These are phyloP conservation scores for Tubulanus polymorphus DNA, from an alignment of 2,888 invertebrate species.

Conservation along the genomic window DNA sequence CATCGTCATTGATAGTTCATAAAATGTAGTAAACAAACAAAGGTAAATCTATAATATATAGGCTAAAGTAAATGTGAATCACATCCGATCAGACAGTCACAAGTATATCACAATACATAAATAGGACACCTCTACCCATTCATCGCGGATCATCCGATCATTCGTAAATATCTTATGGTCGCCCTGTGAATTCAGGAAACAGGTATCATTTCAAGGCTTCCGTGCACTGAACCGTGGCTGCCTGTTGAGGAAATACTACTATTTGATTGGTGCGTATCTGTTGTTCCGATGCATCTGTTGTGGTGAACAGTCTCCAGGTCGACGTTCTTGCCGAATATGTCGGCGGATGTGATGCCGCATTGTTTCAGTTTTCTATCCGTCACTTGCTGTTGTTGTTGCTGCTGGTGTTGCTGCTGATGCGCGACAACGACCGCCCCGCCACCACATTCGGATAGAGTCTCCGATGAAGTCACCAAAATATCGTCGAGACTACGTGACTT, in stretches of 20 bases:
- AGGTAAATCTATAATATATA: no score
- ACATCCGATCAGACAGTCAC: no score
- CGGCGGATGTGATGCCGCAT: slow-evolving; percentile 28
- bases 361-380: slow-evolving; percentile 5
- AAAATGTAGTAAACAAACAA: no score
- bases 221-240: slow-evolving; percentile 47
- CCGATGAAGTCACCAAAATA: slow-evolving; percentile 38
- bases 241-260: slow-evolving; percentile 50
- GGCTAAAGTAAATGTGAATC: no score
- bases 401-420: neutral
- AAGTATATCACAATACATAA: no score
- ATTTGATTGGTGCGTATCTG: slow-evolving; percentile 39
- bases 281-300: slow-evolving; percentile 32
- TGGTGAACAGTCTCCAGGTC: slow-evolving; percentile 26
- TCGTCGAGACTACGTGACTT: slow-evolving; percentile 51
- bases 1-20: no score
- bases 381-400: neutral
- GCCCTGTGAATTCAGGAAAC: slow-evolving; percentile 49
- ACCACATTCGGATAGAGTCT: slow-evolving; percentile 24
- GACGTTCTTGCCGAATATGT: slow-evolving; percentile 29
- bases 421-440: slow-evolving; percentile 18
- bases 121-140: no score
- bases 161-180: no score
- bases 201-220: slow-evolving; percentile 49
- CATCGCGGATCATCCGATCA: no score